phyloP scores from a whole-genome alignment of 2,888 invertebrate genomes.

The Diadegma fenestrale region DNA sequence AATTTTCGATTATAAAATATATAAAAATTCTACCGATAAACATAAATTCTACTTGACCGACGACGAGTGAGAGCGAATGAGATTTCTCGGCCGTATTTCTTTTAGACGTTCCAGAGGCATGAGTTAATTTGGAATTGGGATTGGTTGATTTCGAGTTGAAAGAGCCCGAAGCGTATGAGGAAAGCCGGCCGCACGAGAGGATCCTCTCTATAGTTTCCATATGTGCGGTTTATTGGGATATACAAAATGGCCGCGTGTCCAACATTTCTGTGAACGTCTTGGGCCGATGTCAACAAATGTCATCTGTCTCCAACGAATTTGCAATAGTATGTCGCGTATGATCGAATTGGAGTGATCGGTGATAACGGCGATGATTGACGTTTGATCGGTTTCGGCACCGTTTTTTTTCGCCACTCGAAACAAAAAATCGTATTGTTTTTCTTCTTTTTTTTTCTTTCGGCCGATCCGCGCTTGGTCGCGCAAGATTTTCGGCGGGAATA shows the following conservation, averaged over 20 bases:
- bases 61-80: background rate
- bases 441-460: conserved; percentile 21
- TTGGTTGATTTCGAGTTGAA: background rate
- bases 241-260: conserved; percentile 67
- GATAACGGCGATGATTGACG: conserved; percentile 9
- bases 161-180: background rate
- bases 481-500: conserved; percentile 75
- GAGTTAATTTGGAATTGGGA: background rate
- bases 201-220: conserved; percentile 13
- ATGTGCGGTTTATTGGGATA: conserved; percentile 45
- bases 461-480: conserved; percentile 20
- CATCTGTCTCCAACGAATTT: conserved; percentile 55
- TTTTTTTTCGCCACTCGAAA: conserved; percentile 9
- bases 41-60: background rate
- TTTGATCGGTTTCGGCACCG: conserved; percentile 17
- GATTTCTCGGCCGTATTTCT: background rate
- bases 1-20: too few species aligned
- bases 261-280: conserved; percentile 57
- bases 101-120: background rate
- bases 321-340: conserved; percentile 31
- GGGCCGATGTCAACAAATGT: conserved; percentile 72
- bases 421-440: background rate
- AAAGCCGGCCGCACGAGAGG: conserved; percentile 4
- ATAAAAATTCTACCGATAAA: background rate
- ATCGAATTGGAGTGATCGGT: background rate